Evolutionary conservation across 2,797 vertebrate species (phyloP).

Genomic region (Protonibea diacanthus): DNA sequence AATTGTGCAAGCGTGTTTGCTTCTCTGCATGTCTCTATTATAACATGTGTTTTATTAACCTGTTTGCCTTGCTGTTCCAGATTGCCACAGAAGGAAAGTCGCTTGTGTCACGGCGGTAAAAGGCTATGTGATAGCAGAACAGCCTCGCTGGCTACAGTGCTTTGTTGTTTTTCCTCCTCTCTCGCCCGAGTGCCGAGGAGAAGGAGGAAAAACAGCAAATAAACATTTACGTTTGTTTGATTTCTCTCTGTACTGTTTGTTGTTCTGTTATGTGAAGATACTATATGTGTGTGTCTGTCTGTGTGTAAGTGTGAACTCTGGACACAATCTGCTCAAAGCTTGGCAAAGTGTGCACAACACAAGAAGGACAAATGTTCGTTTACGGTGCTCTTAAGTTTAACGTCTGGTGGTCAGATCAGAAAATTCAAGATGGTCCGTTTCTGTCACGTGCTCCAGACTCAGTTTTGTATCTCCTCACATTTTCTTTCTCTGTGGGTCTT

Average conservation of each 20-base stretch:
- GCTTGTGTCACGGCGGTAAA: slow-evolving; percentile 81
- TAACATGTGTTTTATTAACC: slow-evolving; percentile 92
- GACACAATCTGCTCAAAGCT: slow-evolving; percentile 88
- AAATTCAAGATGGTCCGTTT: neutral
- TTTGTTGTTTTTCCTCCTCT: slow-evolving; percentile 66
- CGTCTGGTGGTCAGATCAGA: slow-evolving; percentile 2
- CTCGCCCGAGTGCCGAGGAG: slow-evolving; percentile 42
- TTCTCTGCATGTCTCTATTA: slow-evolving; percentile 78
- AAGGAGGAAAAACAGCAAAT: slow-evolving; percentile 63
- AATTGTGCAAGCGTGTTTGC: slow-evolving; percentile 55
- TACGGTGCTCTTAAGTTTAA: slow-evolving; percentile 9
- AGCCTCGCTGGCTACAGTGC: slow-evolving; percentile 55
- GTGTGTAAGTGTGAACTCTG: slow-evolving; percentile 77
- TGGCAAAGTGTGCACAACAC: slow-evolving; percentile 67
- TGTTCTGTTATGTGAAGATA: slow-evolving; percentile 50
- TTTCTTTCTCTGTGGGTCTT: slow-evolving; percentile 29
- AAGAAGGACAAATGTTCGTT: slow-evolving; percentile 14
- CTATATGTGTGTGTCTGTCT: slow-evolving; percentile 23
- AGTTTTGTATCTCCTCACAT: slow-evolving; percentile 22
- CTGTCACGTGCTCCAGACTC: neutral
- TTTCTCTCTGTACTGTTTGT: slow-evolving; percentile 57
- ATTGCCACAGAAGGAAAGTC: slow-evolving; percentile 86
- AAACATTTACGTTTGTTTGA: slow-evolving; percentile 50
- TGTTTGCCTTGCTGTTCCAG: slow-evolving; percentile 99
- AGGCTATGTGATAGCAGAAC: slow-evolving; percentile 64